Evolutionary conservation across 2,113 vertebrate species (phyloP).

Genomic region (Aegithalos caudatus): DNA sequence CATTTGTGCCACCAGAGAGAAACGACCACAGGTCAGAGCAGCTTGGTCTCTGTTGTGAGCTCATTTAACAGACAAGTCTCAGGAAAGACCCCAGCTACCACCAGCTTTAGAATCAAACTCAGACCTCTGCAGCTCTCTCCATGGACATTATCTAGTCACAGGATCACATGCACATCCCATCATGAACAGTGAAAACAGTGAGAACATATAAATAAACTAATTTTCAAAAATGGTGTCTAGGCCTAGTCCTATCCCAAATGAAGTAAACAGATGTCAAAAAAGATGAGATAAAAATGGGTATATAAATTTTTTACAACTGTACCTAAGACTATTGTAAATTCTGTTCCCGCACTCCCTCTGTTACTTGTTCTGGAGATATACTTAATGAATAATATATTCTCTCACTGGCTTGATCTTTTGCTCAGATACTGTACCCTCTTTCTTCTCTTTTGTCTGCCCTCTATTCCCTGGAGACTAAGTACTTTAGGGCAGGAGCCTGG

Average conservation of each 20-base stretch:
- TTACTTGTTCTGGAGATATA: background rate
- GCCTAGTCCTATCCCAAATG: background rate
- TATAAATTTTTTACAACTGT: background rate
- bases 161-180: too few species aligned
- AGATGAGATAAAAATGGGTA: background rate
- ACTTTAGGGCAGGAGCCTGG: background rate
- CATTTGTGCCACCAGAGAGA: background rate
- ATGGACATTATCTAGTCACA: background rate
- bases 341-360: background rate
- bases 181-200: background rate
- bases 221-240: background rate
- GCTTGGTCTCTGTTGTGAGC: background rate
- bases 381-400: slow-evolving; percentile 35
- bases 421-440: background rate
- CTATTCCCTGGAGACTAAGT: background rate
- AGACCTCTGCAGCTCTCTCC: background rate
- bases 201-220: background rate
- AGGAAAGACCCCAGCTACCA: background rate
- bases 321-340: background rate
- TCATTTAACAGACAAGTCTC: background rate
- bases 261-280: background rate
- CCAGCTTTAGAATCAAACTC: background rate
- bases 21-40: background rate
- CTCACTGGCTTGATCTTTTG: slow-evolving; percentile 15
- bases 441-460: slow-evolving; percentile 16